Evolutionary conservation across 35 echinoderm and acorn worm species (phyloP), one percentile per base, ranked within the genome.

Genomic region (Heliocidaris erythrogramma): DNA sequence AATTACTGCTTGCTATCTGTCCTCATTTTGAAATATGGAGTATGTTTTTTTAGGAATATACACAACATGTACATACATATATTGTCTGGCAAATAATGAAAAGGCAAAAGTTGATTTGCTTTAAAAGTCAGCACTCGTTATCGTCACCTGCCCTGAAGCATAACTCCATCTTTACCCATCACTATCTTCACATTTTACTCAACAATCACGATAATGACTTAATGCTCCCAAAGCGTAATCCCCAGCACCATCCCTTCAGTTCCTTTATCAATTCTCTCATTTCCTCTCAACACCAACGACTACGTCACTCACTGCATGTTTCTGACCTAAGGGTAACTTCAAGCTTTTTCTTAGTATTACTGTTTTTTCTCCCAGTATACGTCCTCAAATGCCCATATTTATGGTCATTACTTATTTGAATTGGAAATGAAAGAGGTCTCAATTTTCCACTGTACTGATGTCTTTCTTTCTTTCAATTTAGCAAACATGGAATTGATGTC

Each of bases 181-280:
- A 13, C 5, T 89, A 89, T 32, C 11, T 89, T 17, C 13, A 32
- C 47, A 89, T 89, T 48, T 89, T 13, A 47, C 87, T 89, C 47
- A 89, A 89, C 31, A 89, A 89, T 89, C 87, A 89, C 29, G 31
- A 48, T 89, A 89, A 89, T 89, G 87, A n/a, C 87, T 89, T 47
- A 47, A 89, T 89, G 31, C 24, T 31, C 87, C 47, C 11, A 21
- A 13, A 89, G 87, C 32, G 27, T 78, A 0, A 27, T 78, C 65
- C 65, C 65, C 35, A 78, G 21, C 7, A 18, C 65, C 65, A n/a
- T 78, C 21, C 24, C 65, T 27, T 78, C 35, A 27, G 27, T 21
- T 5, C 21, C 4, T n/a, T 78, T 78, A 78, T 78, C 65, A 78
- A 78, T 78, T 78, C 27, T 24, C 65, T 78, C 65, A 78, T 78